Conservation (phyloP, 1,140 invertebrate genomes). For the Cataglyphis hispanica region DNA sequence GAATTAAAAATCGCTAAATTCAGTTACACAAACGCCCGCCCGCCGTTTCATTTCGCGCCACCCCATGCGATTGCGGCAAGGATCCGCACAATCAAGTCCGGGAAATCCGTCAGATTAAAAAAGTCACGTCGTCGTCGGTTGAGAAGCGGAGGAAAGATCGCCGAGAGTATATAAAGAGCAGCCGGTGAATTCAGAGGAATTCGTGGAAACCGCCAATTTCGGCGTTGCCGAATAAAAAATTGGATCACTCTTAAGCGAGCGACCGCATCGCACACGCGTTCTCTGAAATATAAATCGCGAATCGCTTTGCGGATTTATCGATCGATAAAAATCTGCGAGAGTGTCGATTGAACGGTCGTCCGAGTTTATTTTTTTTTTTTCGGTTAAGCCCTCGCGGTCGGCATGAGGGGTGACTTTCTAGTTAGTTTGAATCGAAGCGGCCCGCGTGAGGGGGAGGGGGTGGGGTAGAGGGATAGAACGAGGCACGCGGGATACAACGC, state of each 20-base stretch:
- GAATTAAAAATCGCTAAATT: conserved; percentile 85
- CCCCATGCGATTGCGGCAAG: conserved; percentile 41
- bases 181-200: background rate
- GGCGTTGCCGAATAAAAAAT: background rate
- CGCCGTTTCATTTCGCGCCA: conserved; percentile 71
- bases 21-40: conserved; percentile 77
- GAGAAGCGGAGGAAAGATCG: conserved; percentile 9
- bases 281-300: conserved; percentile 34
- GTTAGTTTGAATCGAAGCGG: conserved; percentile 70
- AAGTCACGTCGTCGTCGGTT: conserved; percentile 47
- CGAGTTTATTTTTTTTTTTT: conserved; percentile 70
- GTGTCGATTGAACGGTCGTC: conserved; percentile 50
- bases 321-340: conserved; percentile 50
- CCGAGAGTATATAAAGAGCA: background rate
- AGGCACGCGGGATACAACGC: conserved; percentile 62
- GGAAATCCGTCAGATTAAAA: conserved; percentile 75
- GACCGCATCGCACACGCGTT: conserved; percentile 18
- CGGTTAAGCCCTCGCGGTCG: conserved; percentile 67
- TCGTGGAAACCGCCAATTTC: background rate
- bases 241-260: background rate
- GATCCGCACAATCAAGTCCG: conserved; percentile 63
- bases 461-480: conserved; percentile 55
- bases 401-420: conserved; percentile 64
- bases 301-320: conserved; percentile 43
- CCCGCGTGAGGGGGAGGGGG: conserved; percentile 12